Conservation (phyloP, 1,140 invertebrate species). For the Brachystomella parvula region DNA sequence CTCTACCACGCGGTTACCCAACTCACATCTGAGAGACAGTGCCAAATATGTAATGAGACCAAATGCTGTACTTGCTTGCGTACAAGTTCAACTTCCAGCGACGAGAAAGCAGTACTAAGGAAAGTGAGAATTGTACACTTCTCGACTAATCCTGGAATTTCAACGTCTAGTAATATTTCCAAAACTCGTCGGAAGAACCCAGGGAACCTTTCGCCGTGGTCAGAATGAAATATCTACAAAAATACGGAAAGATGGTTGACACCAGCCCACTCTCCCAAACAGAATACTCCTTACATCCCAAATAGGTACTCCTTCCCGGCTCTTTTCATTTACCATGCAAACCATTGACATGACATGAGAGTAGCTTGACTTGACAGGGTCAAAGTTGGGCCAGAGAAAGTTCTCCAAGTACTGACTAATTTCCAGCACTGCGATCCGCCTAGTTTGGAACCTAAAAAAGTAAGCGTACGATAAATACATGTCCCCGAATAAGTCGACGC, state of each 20-base stretch:
- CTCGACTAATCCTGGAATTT: constrained; percentile 38
- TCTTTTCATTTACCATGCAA: constrained; percentile 97
- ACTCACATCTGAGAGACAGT: constrained; percentile 69
- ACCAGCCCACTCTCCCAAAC: neutral
- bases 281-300: constrained; percentile 62
- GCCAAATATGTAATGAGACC: constrained; percentile 90
- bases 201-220: constrained; percentile 71
- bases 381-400: constrained; percentile 94
- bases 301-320: constrained; percentile 89
- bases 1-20: neutral
- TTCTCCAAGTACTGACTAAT: constrained; percentile 96
- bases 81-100: constrained; percentile 83
- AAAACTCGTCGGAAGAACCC: constrained; percentile 82
- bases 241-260: constrained; percentile 33
- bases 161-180: constrained; percentile 56
- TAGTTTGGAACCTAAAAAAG: constrained; percentile 62
- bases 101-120: constrained; percentile 34
- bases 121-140: constrained; percentile 40
- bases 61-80: constrained; percentile 83
- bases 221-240: constrained; percentile 65
- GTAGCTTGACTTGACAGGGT: constrained; percentile 54
- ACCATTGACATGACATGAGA: constrained; percentile 91
- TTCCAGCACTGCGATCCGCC: constrained; percentile 89
- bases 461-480: no score
- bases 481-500: no score